phyloP scores from a whole-genome alignment of 2,797 vertebrate species.

The Gobio occitaniae region DNA sequence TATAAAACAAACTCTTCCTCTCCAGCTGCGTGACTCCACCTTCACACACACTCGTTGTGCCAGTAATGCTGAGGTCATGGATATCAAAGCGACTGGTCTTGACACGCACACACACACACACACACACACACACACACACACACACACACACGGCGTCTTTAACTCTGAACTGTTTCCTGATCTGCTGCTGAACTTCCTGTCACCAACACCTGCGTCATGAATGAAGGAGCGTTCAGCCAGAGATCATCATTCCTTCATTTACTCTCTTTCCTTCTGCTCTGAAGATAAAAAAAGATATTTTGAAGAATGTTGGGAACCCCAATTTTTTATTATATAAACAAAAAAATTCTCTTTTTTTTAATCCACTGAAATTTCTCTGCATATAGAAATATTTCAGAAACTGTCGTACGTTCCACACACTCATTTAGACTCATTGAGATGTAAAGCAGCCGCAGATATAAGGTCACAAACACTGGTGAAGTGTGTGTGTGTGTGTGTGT shows the following conservation, averaged over 20 bases:
- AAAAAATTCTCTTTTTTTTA: no score
- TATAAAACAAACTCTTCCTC: not conserved
- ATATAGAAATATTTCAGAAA: no score
- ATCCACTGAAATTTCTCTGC: no score
- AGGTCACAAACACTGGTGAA: no score
- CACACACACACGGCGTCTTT: not conserved
- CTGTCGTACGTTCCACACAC: no score
- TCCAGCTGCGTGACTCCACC: slow-evolving; percentile 5
- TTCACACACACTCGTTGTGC: not conserved
- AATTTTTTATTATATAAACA: not conserved
- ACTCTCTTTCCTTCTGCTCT: not conserved
- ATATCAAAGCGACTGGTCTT: not conserved
- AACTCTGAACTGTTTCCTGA: not conserved
- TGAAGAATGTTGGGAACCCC: not conserved
- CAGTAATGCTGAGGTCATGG: slow-evolving; percentile 9
- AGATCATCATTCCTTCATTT: not conserved
- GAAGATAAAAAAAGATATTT: not conserved
- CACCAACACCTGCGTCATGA: no score
- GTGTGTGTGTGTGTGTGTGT: no score
- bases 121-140: not conserved
- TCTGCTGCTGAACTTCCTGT: not conserved
- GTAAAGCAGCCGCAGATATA: no score
- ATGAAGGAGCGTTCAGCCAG: not conserved
- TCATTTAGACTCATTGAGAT: no score
- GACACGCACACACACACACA: not conserved